phyloP scores from a whole-genome alignment of 2,113 vertebrate species.

The Atrichornis clamosus region DNA sequence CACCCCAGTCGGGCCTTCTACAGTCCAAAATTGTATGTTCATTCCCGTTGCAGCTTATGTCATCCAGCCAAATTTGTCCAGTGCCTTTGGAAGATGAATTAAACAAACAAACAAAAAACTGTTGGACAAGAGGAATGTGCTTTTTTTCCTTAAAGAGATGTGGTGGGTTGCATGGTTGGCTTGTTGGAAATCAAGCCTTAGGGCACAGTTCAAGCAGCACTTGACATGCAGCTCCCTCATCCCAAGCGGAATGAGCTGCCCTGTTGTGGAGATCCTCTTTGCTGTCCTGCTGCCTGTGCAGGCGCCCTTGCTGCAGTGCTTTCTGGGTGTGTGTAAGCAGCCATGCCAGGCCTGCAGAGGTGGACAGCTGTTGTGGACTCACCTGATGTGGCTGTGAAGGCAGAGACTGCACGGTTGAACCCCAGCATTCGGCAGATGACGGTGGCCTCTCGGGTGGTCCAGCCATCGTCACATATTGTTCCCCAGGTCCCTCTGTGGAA shows the following conservation, averaged over 20 bases:
- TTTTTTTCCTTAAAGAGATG: background rate
- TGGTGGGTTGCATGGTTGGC: accelerated
- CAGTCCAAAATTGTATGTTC: conserved; percentile 72
- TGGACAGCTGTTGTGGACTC: background rate
- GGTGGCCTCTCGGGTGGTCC: conserved; percentile 40
- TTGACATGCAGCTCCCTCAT: background rate
- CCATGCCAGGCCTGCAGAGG: background rate
- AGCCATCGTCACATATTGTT: conserved; percentile 86
- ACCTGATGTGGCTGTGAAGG: conserved; percentile 57
- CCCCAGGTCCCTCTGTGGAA: conserved; percentile 70
- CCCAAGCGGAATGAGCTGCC: background rate
- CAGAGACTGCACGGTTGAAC: background rate
- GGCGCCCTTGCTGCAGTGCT: background rate
- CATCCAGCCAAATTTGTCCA: conserved; percentile 83
- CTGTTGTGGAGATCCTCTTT: background rate
- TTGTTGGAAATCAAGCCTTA: background rate
- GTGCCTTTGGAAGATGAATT: conserved; percentile 65
- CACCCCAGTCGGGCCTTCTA: background rate
- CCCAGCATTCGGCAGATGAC: conserved; percentile 88
- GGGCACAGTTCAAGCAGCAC: background rate
- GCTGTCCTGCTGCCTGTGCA: background rate
- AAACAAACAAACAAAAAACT: background rate
- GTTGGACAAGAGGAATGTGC: background rate
- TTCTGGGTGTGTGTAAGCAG: background rate
- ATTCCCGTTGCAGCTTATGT: conserved; percentile 69